Evolutionary conservation across 2,797 vertebrate species (phyloP).

Genomic region (Antennarius maculatus): DNA sequence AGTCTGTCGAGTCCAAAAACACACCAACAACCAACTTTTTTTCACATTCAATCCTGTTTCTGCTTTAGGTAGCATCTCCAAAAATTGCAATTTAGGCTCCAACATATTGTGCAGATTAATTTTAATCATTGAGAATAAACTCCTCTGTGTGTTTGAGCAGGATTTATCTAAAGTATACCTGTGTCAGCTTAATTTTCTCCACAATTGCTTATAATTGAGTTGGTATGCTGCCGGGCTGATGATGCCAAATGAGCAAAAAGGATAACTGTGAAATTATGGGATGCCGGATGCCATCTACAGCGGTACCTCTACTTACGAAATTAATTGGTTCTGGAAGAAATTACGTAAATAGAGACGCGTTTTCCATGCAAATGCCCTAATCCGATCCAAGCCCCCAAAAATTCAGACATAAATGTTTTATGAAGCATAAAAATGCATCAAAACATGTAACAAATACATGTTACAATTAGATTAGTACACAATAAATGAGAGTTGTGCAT

Average conservation of each 20-base stretch:
- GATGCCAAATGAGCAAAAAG: constrained; percentile 12
- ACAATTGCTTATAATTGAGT: constrained; percentile 12
- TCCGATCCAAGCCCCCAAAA: too few species aligned
- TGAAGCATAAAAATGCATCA: too few species aligned
- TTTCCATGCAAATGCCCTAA: too few species aligned
- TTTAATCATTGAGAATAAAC: constrained; percentile 24
- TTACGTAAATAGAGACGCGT: too few species aligned
- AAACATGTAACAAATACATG: too few species aligned
- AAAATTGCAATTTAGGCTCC: constrained; percentile 12
- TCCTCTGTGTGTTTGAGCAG: constrained; percentile 26
- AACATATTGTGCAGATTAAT: constrained; percentile 48
- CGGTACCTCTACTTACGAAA: too few species aligned
- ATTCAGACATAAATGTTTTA: too few species aligned
- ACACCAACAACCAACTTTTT: constrained; percentile 31
- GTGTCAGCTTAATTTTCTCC: constrained; percentile 23
- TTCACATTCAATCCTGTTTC: too few species aligned
- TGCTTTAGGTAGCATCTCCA: constrained; percentile 11
- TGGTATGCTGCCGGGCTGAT: background rate
- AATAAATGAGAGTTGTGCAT: too few species aligned
- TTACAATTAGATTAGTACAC: too few species aligned
- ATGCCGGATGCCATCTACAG: background rate
- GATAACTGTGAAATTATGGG: background rate
- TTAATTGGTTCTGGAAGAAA: too few species aligned
- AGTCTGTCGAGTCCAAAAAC: constrained; percentile 43
- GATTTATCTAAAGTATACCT: constrained; percentile 33